Conservation (phyloP, 2,113 vertebrate genomes). For the Xenotilapia longispinis region DNA sequence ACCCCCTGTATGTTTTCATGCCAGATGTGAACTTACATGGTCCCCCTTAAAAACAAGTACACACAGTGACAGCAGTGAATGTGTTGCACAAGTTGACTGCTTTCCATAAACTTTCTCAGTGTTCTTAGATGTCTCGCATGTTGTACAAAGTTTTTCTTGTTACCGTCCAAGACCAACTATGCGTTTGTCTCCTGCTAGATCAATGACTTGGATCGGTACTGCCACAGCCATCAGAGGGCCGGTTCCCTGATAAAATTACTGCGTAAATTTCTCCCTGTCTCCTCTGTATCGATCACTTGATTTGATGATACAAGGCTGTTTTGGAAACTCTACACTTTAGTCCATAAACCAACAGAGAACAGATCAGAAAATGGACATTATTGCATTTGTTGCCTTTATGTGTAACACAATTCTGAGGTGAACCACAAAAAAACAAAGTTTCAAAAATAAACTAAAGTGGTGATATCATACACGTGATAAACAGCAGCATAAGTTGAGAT, state of each 20-base stretch:
- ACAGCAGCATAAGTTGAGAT: background rate
- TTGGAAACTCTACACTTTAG: slow-evolving; percentile 34
- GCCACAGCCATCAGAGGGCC: background rate
- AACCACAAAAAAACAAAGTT: background rate
- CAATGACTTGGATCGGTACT: background rate
- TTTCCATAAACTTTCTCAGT: background rate
- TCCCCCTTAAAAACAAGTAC: background rate
- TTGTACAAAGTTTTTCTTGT: background rate
- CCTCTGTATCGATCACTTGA: slow-evolving; percentile 19
- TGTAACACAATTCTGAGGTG: background rate
- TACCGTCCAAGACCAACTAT: background rate
- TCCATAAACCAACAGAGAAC: background rate
- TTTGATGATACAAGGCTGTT: slow-evolving; percentile 1
- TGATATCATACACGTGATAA: background rate
- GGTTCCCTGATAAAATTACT: background rate
- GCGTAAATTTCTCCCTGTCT: background rate
- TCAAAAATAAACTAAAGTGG: background rate
- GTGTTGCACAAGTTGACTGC: background rate
- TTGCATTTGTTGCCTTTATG: background rate
- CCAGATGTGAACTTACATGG: background rate
- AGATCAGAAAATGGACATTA: slow-evolving; percentile 3
- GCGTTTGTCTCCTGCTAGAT: background rate
- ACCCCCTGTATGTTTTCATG: background rate
- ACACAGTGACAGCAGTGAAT: background rate
- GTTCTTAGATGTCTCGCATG: background rate